Conservation (phyloP, 2,888 invertebrate genomes). For the Halocaridina rubra region DNA sequence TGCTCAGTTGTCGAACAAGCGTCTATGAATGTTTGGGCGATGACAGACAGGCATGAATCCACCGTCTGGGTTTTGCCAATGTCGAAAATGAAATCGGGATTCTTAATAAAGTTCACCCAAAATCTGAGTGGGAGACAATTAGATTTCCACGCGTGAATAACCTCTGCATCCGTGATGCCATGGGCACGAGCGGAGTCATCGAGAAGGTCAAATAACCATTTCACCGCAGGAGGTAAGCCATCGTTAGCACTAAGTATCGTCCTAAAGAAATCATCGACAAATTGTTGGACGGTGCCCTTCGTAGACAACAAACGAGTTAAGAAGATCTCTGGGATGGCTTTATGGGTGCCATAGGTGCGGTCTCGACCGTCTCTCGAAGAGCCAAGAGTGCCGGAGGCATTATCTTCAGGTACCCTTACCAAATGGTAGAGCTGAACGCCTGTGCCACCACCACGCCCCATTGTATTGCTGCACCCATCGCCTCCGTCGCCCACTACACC, state of each 20-base stretch:
- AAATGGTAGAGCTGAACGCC: conserved; percentile 55
- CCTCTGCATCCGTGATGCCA: conserved; percentile 65
- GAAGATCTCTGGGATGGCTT: conserved; percentile 92
- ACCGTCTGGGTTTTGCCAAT: conserved; percentile 94
- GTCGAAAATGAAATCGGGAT: conserved; percentile 96
- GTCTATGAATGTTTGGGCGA: conserved; percentile 97
- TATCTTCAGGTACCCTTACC: conserved; percentile 47
- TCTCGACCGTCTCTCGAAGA: conserved; percentile 49
- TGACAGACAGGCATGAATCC: conserved; percentile 92
- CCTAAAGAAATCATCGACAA: conserved; percentile 72
- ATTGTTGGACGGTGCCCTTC: conserved; percentile 87
- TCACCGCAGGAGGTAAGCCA: conserved; percentile 84
- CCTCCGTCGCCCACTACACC: conserved; percentile 25
- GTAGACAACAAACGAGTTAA: conserved; percentile 88
- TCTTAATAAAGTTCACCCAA: conserved; percentile 97
- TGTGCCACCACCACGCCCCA: conserved; percentile 18
- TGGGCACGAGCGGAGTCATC: conserved; percentile 84
- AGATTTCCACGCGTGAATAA: conserved; percentile 67
- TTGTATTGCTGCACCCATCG: conserved; percentile 27
- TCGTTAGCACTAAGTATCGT: conserved; percentile 65
- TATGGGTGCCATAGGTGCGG: conserved; percentile 58
- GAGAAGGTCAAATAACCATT: conserved; percentile 93
- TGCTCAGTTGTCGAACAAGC: conserved; percentile 84
- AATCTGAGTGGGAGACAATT: conserved; percentile 84
- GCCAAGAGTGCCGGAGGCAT: conserved; percentile 23